These are phyloP conservation scores for Trematomus loennbergii DNA, from an alignment of 2,113 vertebrate species.

Conservation along the genomic window DNA sequence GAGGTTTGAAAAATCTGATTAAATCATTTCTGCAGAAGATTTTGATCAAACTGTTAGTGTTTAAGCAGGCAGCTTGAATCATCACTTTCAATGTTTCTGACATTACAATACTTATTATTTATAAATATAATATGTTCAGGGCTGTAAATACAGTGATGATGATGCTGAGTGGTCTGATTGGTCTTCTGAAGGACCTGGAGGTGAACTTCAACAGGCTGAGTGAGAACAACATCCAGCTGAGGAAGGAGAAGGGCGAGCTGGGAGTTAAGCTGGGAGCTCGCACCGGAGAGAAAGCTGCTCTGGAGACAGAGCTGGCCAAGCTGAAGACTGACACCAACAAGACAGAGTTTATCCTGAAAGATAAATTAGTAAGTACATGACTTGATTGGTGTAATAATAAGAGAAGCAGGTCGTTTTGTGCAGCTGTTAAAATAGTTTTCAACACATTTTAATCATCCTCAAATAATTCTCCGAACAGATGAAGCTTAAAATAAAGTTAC, in stretches of 20 bases:
- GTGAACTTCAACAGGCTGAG: constrained; percentile 76
- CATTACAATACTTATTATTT: not conserved
- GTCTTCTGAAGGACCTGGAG: constrained; percentile 81
- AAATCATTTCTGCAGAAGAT: not conserved
- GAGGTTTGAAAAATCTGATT: not conserved
- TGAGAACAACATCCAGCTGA: constrained; percentile 67
- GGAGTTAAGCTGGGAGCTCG: constrained; percentile 72
- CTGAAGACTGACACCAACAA: constrained; percentile 58
- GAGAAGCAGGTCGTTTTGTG: not conserved
- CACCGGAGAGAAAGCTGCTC: constrained; percentile 66
- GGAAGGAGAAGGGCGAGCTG: constrained; percentile 74
- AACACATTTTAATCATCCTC: not conserved
- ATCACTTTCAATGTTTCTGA: not conserved
- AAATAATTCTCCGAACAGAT: not conserved
- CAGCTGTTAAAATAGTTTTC: not conserved
- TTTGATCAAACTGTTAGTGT: not conserved
- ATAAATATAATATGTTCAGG: not conserved
- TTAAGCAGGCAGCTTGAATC: not conserved
- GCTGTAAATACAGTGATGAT: not conserved
- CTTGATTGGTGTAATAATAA: not conserved
- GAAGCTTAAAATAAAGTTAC: not conserved
- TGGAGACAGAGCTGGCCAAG: constrained; percentile 68
- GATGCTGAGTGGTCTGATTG: not conserved
- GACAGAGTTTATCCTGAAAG: constrained; percentile 12
- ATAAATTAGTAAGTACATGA: constrained; percentile 66